Conservation (phyloP, 2,113 vertebrate genomes). For the Salvelinus fontinalis region DNA sequence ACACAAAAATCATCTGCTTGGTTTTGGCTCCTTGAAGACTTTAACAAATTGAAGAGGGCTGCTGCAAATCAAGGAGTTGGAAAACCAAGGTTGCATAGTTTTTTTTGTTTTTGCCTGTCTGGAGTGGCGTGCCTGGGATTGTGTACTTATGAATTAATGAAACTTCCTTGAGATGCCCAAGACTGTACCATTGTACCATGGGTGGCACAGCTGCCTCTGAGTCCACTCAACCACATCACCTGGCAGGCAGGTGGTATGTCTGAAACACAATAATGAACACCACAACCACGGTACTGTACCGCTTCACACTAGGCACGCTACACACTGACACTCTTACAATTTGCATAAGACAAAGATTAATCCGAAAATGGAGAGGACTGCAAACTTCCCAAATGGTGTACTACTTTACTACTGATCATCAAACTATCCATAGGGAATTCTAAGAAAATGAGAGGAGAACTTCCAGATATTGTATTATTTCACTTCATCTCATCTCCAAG, state of each 20-base stretch:
- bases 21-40: slow-evolving; percentile 55
- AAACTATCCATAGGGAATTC: background rate
- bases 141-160: slow-evolving; percentile 14
- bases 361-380: background rate
- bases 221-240: slow-evolving; percentile 18
- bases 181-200: background rate
- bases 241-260: slow-evolving; percentile 58
- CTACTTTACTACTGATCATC: background rate
- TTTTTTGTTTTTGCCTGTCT: slow-evolving; percentile 46
- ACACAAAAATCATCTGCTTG: slow-evolving; percentile 55
- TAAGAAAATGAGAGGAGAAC: background rate
- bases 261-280: background rate
- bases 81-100: slow-evolving; percentile 58
- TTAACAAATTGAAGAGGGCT: slow-evolving; percentile 49
- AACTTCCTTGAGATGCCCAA: slow-evolving; percentile 21
- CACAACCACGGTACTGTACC: background rate
- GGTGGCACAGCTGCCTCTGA: background rate
- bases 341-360: background rate
- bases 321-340: too few species aligned
- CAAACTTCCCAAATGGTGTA: background rate
- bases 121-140: slow-evolving; percentile 59
- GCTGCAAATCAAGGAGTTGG: slow-evolving; percentile 28
- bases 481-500: background rate
- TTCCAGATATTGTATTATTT: background rate
- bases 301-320: background rate